Conservation (phyloP, 1,140 invertebrate species). For the Hylaeus volcanicus region DNA sequence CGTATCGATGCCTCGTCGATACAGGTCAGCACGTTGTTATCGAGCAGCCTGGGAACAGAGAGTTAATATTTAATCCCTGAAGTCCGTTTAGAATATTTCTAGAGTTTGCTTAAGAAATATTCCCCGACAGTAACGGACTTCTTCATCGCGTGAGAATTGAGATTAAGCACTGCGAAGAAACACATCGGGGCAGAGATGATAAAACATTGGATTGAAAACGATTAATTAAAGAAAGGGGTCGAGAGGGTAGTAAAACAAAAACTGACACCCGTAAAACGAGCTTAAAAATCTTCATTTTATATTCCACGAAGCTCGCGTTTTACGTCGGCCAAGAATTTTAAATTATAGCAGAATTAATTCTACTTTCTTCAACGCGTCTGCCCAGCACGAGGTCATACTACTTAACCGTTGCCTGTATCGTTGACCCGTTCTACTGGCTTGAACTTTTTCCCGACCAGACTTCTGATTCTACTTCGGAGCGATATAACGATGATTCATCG, state of each 20-base stretch:
- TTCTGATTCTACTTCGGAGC: background rate
- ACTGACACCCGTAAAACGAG: background rate
- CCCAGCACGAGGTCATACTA: background rate
- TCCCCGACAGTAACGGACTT: too few relatives aligned
- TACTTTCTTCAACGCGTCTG: background rate
- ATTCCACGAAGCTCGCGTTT: background rate
- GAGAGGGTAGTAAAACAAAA: background rate
- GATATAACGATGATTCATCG: background rate
- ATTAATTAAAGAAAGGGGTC: background rate
- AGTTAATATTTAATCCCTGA: background rate
- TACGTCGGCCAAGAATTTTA: background rate
- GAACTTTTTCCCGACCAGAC: background rate
- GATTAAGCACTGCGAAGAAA: too few relatives aligned
- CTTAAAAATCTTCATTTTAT: background rate
- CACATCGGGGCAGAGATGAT: too few relatives aligned
- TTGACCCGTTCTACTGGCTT: background rate
- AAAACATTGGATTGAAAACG: background rate
- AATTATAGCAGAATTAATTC: background rate
- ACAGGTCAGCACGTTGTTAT: slow-evolving; percentile 96
- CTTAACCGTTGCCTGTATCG: background rate
- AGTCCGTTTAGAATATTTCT: background rate
- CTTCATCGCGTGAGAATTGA: background rate
- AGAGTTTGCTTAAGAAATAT: background rate
- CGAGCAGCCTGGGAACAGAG: slow-evolving; percentile 87
- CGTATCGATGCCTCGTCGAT: slow-evolving; percentile 93